phyloP scores from a whole-genome alignment of 2,113 vertebrate species.

The Cyphomyrus plagiostoma region DNA sequence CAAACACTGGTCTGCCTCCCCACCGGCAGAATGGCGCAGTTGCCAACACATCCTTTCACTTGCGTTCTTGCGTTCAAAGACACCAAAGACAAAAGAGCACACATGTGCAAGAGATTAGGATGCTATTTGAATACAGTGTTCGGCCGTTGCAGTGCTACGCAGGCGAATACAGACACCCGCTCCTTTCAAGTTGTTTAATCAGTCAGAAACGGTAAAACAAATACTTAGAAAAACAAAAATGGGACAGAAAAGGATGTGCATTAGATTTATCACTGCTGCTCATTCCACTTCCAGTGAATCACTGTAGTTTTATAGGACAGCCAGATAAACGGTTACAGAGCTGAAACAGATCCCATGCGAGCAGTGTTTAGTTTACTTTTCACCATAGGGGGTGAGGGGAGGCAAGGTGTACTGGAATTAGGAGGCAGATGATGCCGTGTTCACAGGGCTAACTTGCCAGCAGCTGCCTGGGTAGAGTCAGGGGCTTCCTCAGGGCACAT shows the following conservation, averaged over 20 bases:
- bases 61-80: not conserved
- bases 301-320: not conserved
- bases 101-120: slow-evolving; percentile 16
- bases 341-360: not conserved
- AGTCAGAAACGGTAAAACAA: slow-evolving; percentile 19
- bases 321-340: slow-evolving; percentile 8
- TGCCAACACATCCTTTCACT: slow-evolving; percentile 2
- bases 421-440: not conserved
- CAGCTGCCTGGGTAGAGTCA: not conserved
- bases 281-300: slow-evolving; percentile 8
- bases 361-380: not conserved
- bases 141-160: not conserved
- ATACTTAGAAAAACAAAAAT: slow-evolving; percentile 4
- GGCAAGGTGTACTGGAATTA: not conserved
- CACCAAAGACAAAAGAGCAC: slow-evolving; percentile 9
- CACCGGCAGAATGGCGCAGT: not conserved
- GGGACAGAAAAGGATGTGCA: slow-evolving; percentile 8
- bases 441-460: not conserved
- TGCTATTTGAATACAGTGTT: slow-evolving; percentile 9
- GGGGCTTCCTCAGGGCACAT: not conserved
- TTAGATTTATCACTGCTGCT: slow-evolving; percentile 7
- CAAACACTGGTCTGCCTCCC: not conserved
- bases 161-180: not conserved
- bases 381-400: not conserved
- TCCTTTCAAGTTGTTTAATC: slow-evolving; percentile 13